These are phyloP conservation scores for Collichthys lucidus DNA, from an alignment of 2,113 vertebrate species.

Conservation along the genomic window DNA sequence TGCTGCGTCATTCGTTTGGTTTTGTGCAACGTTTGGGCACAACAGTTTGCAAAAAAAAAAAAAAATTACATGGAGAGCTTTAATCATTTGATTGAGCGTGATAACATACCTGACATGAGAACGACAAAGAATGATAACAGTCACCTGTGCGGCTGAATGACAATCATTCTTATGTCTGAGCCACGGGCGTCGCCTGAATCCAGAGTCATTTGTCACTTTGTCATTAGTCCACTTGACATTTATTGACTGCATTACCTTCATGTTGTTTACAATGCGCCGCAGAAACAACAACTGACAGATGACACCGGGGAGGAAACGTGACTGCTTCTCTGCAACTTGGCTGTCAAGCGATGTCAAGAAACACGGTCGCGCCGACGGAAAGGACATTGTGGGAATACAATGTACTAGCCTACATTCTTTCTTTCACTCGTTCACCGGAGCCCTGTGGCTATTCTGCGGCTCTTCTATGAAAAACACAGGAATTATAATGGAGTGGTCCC, in stretches of 20 bases:
- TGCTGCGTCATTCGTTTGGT: no score
- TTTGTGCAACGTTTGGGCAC: no score
- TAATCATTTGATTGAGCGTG: no score
- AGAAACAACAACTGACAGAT: neutral
- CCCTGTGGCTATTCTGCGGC: neutral
- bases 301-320: neutral
- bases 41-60: no score
- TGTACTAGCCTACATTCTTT: constrained; percentile 4
- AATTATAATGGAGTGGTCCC: neutral
- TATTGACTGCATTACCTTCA: neutral
- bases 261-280: neutral
- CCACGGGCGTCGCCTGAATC: neutral
- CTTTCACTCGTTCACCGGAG: neutral
- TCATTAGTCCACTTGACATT: neutral
- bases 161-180: neutral
- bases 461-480: neutral
- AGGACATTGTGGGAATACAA: neutral
- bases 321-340: neutral
- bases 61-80: no score
- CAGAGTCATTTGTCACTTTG: neutral
- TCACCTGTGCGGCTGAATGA: neutral
- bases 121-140: neutral
- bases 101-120: neutral
- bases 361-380: neutral
- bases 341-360: neutral